Evolutionary conservation across 1,140 invertebrate genomes (phyloP).

Genomic region (Brachionus koreanus): DNA sequence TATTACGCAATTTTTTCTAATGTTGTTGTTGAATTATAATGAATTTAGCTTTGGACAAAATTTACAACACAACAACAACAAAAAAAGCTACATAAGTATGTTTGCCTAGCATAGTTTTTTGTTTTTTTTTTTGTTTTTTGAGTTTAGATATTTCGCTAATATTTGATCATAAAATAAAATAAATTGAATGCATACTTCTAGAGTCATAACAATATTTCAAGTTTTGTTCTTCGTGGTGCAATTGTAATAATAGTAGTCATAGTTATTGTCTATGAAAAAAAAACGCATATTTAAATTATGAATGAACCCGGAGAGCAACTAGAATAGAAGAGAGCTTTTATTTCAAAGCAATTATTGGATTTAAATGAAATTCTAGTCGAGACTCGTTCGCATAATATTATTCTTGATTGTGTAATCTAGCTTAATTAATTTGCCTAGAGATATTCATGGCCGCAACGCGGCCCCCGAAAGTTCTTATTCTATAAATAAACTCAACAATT

Average conservation of each 20-base stretch:
- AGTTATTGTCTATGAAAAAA: constrained; percentile 37
- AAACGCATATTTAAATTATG: neutral
- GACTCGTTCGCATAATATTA: constrained; percentile 19
- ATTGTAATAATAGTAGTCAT: constrained; percentile 5
- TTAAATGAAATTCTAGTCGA: constrained; percentile 28
- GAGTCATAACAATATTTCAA: constrained; percentile 26
- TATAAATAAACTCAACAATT: neutral
- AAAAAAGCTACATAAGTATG: constrained; percentile 34
- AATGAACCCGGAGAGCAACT: constrained; percentile 10
- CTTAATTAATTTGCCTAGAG: constrained; percentile 30
- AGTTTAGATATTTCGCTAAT: constrained; percentile 10
- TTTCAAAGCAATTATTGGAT: constrained; percentile 27
- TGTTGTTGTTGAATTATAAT: constrained; percentile 7
- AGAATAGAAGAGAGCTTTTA: neutral
- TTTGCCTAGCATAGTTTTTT: constrained; percentile 38
- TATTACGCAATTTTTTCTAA: constrained; percentile 26
- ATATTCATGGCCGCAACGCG: neutral
- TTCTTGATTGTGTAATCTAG: constrained; percentile 2
- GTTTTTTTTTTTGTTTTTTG: constrained; percentile 11
- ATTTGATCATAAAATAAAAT: constrained; percentile 15
- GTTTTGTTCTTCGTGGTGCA: neutral
- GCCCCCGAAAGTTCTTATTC: neutral
- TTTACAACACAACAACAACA: neutral
- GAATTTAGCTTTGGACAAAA: constrained; percentile 8
- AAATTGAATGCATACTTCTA: constrained; percentile 9